phyloP scores from a whole-genome alignment of 2,113 vertebrate genomes.

The Brienomyrus longianalis region DNA sequence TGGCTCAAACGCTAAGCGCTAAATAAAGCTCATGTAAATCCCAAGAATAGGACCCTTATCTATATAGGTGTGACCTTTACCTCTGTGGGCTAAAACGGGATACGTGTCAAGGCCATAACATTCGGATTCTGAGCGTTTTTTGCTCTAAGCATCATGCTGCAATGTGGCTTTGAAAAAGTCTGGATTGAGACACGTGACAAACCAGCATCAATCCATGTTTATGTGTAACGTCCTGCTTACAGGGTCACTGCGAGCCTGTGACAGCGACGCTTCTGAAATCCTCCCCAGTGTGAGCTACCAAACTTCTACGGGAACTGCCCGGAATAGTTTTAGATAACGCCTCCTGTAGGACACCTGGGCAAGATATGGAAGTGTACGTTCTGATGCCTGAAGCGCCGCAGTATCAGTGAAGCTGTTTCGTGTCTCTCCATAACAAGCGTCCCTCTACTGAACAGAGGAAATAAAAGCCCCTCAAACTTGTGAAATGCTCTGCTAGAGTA shows the following conservation, averaged over 20 bases:
- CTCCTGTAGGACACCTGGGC: not conserved
- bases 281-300: not conserved
- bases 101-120: not conserved
- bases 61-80: not conserved
- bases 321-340: not conserved
- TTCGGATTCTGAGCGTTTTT: not conserved
- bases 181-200: not conserved
- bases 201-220: not conserved
- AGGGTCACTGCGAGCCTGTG: not conserved
- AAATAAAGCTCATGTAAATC: not conserved
- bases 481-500: not conserved
- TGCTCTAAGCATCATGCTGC: not conserved
- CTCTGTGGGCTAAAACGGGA: not conserved
- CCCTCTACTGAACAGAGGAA: not conserved
- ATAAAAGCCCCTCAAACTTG: conserved; percentile 1
- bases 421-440: not conserved
- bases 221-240: not conserved
- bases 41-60: not conserved
- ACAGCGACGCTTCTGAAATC: not conserved
- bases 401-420: not conserved
- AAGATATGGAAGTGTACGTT: not conserved
- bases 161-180: not conserved
- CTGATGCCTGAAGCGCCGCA: not conserved
- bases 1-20: not conserved
- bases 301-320: not conserved